A percentile compares a stretch with the other conserved stretches of the same genome.
These are phyloP conservation scores for Bombus impatiens DNA, from an alignment of 1,140 invertebrate genomes.

Conservation along the genomic window DNA sequence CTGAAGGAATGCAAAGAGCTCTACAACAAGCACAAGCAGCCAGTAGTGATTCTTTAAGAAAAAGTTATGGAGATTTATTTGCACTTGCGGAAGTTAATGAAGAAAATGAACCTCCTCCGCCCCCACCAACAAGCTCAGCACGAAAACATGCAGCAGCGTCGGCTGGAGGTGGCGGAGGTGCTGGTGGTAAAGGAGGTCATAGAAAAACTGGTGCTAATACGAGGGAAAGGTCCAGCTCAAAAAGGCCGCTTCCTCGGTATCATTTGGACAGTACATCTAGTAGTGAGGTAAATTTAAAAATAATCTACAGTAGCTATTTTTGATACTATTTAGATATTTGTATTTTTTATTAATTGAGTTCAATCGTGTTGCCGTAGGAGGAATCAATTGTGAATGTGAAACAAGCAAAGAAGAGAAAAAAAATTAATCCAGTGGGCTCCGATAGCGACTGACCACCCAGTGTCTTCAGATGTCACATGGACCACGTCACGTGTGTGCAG, in stretches of 20 bases:
- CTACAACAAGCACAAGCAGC: constrained; percentile 90
- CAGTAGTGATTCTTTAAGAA: constrained; percentile 92
- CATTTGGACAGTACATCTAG: constrained; percentile 82
- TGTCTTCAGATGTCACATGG: constrained; percentile 80
- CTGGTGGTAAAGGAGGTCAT: constrained; percentile 79
- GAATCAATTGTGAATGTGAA: constrained; percentile 93
- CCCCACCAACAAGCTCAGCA: constrained; percentile 82
- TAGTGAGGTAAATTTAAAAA: constrained; percentile 86
- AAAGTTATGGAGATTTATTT: constrained; percentile 95
- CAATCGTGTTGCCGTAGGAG: constrained; percentile 82
- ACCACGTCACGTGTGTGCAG: constrained; percentile 78
- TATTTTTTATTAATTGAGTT: background rate
- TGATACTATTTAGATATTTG: background rate
- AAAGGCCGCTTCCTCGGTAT: constrained; percentile 82
- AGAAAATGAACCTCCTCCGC: constrained; percentile 80
- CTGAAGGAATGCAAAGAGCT: constrained; percentile 94
- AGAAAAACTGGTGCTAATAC: constrained; percentile 79
- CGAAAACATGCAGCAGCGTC: constrained; percentile 82
- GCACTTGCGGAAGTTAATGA: constrained; percentile 95
- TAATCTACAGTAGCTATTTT: background rate
- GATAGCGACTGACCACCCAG: constrained; percentile 91
- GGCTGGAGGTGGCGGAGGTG: constrained; percentile 70
- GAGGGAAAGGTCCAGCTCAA: constrained; percentile 80
- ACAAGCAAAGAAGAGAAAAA: constrained; percentile 93
- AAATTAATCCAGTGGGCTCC: constrained; percentile 87